Percentiles rank a stretch among this genome's conserved stretches.
Conservation (phyloP, 2,888 invertebrate species). For the Lepidochitona cinerea region DNA sequence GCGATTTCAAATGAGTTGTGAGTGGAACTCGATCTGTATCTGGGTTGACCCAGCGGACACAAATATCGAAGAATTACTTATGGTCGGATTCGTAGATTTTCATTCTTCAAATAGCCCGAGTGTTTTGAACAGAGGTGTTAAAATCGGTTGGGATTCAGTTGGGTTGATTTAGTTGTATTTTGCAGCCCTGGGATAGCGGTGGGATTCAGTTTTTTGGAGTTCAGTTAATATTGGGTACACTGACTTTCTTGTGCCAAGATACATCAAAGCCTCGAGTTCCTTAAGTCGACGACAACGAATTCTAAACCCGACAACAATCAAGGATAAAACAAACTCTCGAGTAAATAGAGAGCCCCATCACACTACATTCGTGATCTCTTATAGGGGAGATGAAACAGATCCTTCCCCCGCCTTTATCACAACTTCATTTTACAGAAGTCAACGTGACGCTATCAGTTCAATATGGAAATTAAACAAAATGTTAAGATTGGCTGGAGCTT, state of each 20-base stretch:
- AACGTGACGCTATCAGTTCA: too few species aligned
- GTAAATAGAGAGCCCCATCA: neutral
- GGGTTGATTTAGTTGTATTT: neutral
- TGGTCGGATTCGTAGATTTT: neutral
- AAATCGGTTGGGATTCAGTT: neutral
- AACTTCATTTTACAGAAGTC: neutral
- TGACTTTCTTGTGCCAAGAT: conserved; percentile 6
- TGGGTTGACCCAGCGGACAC: neutral
- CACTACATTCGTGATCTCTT: too few species aligned
- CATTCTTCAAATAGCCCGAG: neutral
- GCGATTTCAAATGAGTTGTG: too few species aligned
- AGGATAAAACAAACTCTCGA: neutral
- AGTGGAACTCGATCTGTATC: too few species aligned
- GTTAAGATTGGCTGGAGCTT: too few species aligned
- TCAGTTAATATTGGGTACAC: conserved; percentile 9
- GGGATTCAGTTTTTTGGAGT: neutral
- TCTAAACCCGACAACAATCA: neutral
- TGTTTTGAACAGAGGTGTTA: neutral
- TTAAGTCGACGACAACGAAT: neutral
- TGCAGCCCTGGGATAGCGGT: neutral
- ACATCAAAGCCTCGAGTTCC: neutral
- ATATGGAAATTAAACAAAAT: too few species aligned
- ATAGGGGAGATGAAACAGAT: too few species aligned
- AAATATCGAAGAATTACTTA: conserved; percentile 3
- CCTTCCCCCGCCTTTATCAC: too few species aligned